Percentiles rank a stretch among this genome's conserved stretches.
Evolutionary conservation across 2,113 vertebrate genomes (phyloP).

Genomic region (Onychostruthus taczanowskii): DNA sequence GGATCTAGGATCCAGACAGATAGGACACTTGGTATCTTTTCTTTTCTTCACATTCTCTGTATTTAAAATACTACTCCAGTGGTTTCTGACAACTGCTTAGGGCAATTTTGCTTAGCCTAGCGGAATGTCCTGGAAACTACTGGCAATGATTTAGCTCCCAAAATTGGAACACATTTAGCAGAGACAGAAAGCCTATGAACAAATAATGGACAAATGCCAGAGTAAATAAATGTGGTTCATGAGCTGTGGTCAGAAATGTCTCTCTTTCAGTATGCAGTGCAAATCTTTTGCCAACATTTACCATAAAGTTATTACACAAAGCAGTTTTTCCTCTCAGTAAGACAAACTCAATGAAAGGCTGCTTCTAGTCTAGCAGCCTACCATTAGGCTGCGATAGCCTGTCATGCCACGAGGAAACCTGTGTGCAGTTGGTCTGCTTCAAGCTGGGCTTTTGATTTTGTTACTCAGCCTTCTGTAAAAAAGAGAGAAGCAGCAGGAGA

Average conservation of each 20-base stretch:
- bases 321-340: conserved; percentile 86
- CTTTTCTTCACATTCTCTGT: conserved; percentile 73
- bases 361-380: conserved; percentile 80
- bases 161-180: conserved; percentile 92
- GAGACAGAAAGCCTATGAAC: conserved; percentile 97
- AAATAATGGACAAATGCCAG: conserved; percentile 92
- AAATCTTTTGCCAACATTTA: conserved; percentile 87
- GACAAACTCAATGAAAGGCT: conserved; percentile 86
- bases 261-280: conserved; percentile 88
- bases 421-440: conserved; percentile 69
- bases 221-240: conserved; percentile 96
- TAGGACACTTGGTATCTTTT: conserved; percentile 57
- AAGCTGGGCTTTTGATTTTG: conserved; percentile 69
- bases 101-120: conserved; percentile 91
- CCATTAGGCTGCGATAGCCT: conserved; percentile 70
- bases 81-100: conserved; percentile 87
- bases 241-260: conserved; percentile 95
- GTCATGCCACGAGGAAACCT: conserved; percentile 78
- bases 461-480: conserved; percentile 60
- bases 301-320: conserved; percentile 91
- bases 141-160: conserved; percentile 83
- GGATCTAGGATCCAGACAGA: not conserved
- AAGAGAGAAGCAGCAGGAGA: not conserved
- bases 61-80: conserved; percentile 75
- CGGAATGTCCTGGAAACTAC: conserved; percentile 94